Evolutionary conservation across 2,888 invertebrate genomes (phyloP), one percentile per base, ranked within the genome.

Genomic region (Patella pellucida): DNA sequence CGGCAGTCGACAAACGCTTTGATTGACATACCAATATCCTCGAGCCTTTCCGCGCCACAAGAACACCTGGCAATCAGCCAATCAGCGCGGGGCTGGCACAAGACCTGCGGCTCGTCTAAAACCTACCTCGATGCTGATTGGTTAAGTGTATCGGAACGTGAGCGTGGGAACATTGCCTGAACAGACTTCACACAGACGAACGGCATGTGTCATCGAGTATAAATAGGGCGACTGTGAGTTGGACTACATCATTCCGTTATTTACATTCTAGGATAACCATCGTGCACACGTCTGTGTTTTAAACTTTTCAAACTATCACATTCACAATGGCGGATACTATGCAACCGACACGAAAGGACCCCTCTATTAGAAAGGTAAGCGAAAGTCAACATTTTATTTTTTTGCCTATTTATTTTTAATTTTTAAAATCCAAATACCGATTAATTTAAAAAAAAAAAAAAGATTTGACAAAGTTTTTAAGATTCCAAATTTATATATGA

Each of bases 141-240:
- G 88, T 76, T 76, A 78, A 68, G 54, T 56, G 82, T 83, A 54
- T 75, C 78, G 83, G 84, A 79, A 81, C 82, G 83, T 79, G 80
- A 87, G 82, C 88, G 88, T 88, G 88, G 86, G 88, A 88, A 88
- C 79, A 84, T 79, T 74, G 78, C 72, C 76, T 80, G 77, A 78
- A 81, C 81, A 82, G 80, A 79, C 88, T 86, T 86, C 86, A 87
- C 87, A 86, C 83, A 83, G 79, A 75, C 79, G 72, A 77, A 51
- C 77, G 85, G 84, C 85, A 83, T 84, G 83, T 84, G 86, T 81
- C 83, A 76, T 51, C 69, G 71, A 74, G 74, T 85, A 85, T 85
- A 85, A 84, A 85, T 74, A 76, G 69, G 52, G 31, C 52, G 52
- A 62, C 67, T 62, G 11, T 16, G 3, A 14, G 19, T 23, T 5